Conservation (phyloP, 2,888 invertebrate species). For the Drosophila differens region DNA sequence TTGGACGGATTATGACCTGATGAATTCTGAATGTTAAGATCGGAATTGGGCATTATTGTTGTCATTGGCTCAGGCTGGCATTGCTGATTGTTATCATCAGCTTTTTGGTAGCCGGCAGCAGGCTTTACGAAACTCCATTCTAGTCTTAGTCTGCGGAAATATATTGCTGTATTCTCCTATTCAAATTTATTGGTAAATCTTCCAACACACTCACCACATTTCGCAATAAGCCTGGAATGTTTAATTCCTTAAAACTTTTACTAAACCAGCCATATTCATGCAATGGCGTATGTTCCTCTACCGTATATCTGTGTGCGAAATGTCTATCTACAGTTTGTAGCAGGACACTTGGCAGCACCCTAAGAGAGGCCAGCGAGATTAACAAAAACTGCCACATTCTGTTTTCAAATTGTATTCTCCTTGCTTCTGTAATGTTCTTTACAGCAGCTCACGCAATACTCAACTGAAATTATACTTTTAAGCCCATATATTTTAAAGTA, state of each 20-base stretch:
- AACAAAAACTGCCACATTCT: slow-evolving; percentile 27
- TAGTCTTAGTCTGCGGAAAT: slow-evolving; percentile 41
- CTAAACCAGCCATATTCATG: slow-evolving; percentile 26
- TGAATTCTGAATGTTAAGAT: not conserved
- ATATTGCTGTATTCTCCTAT: not conserved
- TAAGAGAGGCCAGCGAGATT: not conserved
- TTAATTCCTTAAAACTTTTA: not conserved
- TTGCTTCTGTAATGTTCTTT: not conserved
- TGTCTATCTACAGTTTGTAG: slow-evolving; percentile 15
- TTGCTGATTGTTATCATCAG: not conserved
- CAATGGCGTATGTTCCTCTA: slow-evolving; percentile 23
- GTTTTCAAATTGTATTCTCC: not conserved
- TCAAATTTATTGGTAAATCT: not conserved
- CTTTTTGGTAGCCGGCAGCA: slow-evolving; percentile 50
- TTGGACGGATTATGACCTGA: no score
- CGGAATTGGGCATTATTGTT: not conserved
- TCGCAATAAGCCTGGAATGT: no score
- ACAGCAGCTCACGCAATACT: not conserved
- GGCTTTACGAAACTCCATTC: not conserved
- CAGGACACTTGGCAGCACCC: not conserved
- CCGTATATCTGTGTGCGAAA: slow-evolving; percentile 19
- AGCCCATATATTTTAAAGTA: not conserved
- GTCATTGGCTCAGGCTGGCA: slow-evolving; percentile 26
- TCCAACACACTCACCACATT: no score
- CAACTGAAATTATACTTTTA: slow-evolving; percentile 21